Percentiles rank a stretch among this genome's conserved stretches.
phyloP scores from a whole-genome alignment of 1,140 invertebrate species.

The Pseudomyrmex dendroicus region DNA sequence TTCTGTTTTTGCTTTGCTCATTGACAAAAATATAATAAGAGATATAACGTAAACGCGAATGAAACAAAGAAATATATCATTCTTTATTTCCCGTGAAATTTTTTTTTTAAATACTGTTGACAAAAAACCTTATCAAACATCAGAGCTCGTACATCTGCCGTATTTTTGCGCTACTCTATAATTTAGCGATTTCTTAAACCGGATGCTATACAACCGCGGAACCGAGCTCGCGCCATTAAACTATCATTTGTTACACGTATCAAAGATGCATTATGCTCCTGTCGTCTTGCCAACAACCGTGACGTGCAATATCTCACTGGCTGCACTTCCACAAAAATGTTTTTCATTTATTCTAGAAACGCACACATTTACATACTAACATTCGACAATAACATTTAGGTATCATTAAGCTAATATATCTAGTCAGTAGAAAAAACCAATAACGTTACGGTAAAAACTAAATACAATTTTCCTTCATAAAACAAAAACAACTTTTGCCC shows the following conservation, averaged over 20 bases:
- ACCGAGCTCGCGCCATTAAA: conserved; percentile 23
- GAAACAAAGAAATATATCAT: not conserved
- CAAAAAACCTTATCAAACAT: conserved; percentile 16
- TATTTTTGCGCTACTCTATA: not conserved
- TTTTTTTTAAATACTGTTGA: not conserved
- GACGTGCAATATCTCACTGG: conserved; percentile 2
- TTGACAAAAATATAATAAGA: too few relatives aligned
- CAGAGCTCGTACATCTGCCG: conserved; percentile 14
- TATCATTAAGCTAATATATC: not conserved
- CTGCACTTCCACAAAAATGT: conserved; percentile 4
- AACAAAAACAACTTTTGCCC: too few relatives aligned
- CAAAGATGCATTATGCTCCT: conserved; percentile 33
- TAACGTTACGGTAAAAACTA: too few relatives aligned
- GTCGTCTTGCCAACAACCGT: conserved; percentile 2
- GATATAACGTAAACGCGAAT: not conserved
- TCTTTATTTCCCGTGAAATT: not conserved
- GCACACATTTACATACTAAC: not conserved
- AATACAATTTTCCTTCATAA: too few relatives aligned
- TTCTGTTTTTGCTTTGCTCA: not conserved
- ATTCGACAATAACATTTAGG: not conserved
- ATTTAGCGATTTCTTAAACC: conserved; percentile 35
- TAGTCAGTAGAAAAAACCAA: too few relatives aligned
- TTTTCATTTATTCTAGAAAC: conserved; percentile 12
- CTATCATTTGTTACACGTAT: conserved; percentile 40
- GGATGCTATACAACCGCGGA: not conserved